These are phyloP conservation scores for Macrostomum lignano DNA, from an alignment of 1,140 invertebrate genomes.

Conservation along the genomic window DNA sequence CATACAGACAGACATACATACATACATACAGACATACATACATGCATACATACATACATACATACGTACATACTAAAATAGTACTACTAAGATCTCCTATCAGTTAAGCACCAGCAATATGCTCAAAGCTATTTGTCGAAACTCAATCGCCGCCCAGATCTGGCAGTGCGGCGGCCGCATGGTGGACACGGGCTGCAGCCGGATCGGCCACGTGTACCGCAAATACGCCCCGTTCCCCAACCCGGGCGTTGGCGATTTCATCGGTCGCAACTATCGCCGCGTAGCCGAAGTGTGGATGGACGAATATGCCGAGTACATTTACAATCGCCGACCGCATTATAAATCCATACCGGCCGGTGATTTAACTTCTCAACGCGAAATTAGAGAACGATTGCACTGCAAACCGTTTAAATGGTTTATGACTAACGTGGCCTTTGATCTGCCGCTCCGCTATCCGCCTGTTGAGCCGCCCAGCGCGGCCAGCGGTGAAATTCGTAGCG, in stretches of 20 bases:
- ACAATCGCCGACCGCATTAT: slow-evolving; percentile 42
- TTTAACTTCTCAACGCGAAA: slow-evolving; percentile 39
- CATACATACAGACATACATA: too few relatives aligned
- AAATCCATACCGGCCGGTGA: slow-evolving; percentile 17
- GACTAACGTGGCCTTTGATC: slow-evolving; percentile 64
- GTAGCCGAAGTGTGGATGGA: slow-evolving; percentile 41
- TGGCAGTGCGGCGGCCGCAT: slow-evolving; percentile 38
- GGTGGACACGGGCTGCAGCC: slow-evolving; percentile 38
- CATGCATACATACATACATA: too few relatives aligned
- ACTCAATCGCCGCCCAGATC: too few relatives aligned
- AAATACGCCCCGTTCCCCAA: slow-evolving; percentile 38
- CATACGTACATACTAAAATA: too few relatives aligned
- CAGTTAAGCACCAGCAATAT: too few relatives aligned
- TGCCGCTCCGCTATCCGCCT: slow-evolving; percentile 50
- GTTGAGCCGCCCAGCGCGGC: slow-evolving; percentile 16
- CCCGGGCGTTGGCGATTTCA: slow-evolving; percentile 52
- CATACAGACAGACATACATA: too few relatives aligned
- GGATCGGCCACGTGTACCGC: slow-evolving; percentile 35
- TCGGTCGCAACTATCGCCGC: slow-evolving; percentile 33
- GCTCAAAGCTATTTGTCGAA: too few relatives aligned
- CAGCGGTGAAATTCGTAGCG: slow-evolving; percentile 11
- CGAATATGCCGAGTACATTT: slow-evolving; percentile 65
- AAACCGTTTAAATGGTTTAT: slow-evolving; percentile 88
- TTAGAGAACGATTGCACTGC: slow-evolving; percentile 47
- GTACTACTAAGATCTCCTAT: too few relatives aligned